Evolutionary conservation across 2,888 invertebrate genomes (phyloP).

Genomic region (Tetrapedia diversipes): DNA sequence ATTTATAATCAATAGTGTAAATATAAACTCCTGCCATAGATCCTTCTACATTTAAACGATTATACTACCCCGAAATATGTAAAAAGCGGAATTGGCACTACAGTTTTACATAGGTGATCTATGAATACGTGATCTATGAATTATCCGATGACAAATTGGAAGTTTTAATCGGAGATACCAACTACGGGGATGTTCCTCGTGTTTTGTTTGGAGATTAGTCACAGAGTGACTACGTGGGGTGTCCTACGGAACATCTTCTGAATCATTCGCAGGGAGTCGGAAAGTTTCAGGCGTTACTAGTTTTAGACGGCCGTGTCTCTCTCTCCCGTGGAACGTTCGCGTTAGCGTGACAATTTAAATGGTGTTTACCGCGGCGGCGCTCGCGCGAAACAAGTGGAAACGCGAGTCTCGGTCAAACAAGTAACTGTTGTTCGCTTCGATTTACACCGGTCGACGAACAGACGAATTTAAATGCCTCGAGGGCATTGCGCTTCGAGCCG

Average conservation of each 20-base stretch:
- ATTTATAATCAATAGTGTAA: too few species aligned
- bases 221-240: slow-evolving; percentile 65
- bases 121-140: not conserved
- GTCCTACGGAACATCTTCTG: slow-evolving; percentile 68
- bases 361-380: slow-evolving; percentile 50
- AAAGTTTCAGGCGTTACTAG: slow-evolving; percentile 44
- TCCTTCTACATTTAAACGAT: not conserved
- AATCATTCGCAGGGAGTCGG: slow-evolving; percentile 56
- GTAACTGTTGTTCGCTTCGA: slow-evolving; percentile 34
- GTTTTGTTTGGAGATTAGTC: slow-evolving; percentile 67
- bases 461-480: slow-evolving; percentile 32
- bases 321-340: slow-evolving; percentile 13
- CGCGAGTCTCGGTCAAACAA: slow-evolving; percentile 39
- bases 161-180: slow-evolving; percentile 16
- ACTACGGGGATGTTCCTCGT: slow-evolving; percentile 25
- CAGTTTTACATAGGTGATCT: too few species aligned
- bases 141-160: not conserved
- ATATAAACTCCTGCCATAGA: too few species aligned
- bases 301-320: slow-evolving; percentile 46
- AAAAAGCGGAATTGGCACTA: too few species aligned
- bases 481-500: slow-evolving; percentile 20
- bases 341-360: slow-evolving; percentile 42
- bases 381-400: slow-evolving; percentile 46
- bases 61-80: not conserved
- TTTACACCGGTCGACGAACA: slow-evolving; percentile 19